These are phyloP conservation scores for Macrotus californicus DNA, from an alignment of 2,113 vertebrate genomes.

Conservation along the genomic window DNA sequence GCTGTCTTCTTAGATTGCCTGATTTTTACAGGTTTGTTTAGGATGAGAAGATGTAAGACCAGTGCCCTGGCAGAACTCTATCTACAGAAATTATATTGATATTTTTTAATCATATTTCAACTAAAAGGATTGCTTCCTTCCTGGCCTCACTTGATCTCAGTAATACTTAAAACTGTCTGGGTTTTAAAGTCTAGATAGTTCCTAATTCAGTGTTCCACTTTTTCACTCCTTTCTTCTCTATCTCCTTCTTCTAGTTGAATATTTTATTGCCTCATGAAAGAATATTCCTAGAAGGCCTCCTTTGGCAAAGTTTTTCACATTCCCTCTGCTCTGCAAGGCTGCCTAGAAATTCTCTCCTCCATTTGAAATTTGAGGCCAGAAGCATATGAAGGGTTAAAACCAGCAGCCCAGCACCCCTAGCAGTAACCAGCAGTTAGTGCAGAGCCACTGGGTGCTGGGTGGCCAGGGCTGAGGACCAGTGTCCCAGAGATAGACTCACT, in stretches of 20 bases:
- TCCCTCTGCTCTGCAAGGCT: not conserved
- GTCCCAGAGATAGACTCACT: not conserved
- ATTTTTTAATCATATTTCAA: not conserved
- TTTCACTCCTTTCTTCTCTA: not conserved
- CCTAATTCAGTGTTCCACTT: not conserved
- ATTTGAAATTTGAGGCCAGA: not conserved
- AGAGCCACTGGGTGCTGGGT: not conserved
- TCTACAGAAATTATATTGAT: slow-evolving; percentile 27
- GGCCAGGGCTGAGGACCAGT: not conserved
- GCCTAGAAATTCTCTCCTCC: not conserved
- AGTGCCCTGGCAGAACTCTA: not conserved
- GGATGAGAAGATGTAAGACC: not conserved
- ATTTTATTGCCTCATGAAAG: not conserved
- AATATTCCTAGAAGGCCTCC: not conserved
- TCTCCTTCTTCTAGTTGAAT: not conserved
- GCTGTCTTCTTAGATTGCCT: not conserved
- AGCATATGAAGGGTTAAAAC: not conserved
- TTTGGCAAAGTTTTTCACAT: not conserved
- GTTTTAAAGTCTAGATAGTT: not conserved
- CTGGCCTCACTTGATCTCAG: not conserved
- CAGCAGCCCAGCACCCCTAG: not conserved
- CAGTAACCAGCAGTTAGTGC: not conserved
- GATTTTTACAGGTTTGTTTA: not conserved
- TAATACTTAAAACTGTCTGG: not conserved
- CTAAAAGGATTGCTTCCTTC: slow-evolving; percentile 16